Base-by-base conservation (phyloP, 2,888 invertebrate genomes). In the Mactromeris polynyma region DNA sequence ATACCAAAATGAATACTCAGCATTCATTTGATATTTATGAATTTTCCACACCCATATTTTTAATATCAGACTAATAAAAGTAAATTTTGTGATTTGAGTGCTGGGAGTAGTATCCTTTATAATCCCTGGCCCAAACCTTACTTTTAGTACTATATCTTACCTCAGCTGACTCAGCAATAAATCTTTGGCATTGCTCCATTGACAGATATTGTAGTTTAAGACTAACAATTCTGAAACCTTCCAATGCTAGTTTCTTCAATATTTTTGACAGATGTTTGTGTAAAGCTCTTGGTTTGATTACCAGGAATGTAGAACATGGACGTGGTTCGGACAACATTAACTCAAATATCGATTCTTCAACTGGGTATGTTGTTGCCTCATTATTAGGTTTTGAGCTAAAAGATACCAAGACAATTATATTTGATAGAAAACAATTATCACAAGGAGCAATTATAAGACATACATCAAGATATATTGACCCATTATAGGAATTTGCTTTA, bases 231-330 rank as follows among this genome's bases (percentile, higher is more conserved):
- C 64, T 85, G 89, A 96, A 96, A 9, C 94, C 93, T 83, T 96
- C 96, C 42, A 94, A 95, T 1, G 93, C 92, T 42, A 96, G 83
- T 46, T 95, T 94, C 91, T 95, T 94, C 31, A 96, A 85, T 33
- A 96, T 93, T 83, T 95, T 96, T 31, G 94, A 85, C 51, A 96
- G 91, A 85, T 96, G 94, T 69, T 92, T 93, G 36, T 88, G 89
- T 9, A 95, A 94, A 9, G 95, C 96, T 38, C 93, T 87, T 0
- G 96, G 96, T 88, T 96, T 96, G 83, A 95, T 91, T 21, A 96
- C 89, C 7, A 96, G 92, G 40, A 95, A 85, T 0, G 96, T 96
- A 21, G 93, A 93, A 31, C 96, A 88, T 14, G 94, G 95, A 38
- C 93, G 92, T 0, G 96, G 95, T 38, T 95, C 96, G 7, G 91